Evolutionary conservation across 2,888 invertebrate species (phyloP), one percentile per base, ranked within the genome.

Genomic region (Nemotelus pantherinus): DNA sequence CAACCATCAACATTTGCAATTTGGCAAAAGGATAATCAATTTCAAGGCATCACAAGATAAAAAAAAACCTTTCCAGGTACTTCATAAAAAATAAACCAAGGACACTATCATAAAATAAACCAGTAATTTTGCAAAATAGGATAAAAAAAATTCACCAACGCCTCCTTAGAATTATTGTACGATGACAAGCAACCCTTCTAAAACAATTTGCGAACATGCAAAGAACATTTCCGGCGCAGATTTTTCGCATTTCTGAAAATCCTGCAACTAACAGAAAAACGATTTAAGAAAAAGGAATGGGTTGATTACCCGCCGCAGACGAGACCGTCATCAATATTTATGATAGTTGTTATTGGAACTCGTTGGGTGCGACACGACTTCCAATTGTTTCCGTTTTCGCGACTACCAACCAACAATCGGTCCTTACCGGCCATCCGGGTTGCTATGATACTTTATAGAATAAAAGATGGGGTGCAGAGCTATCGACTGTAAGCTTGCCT

Each of bases 391-490:
- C 60, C 60, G 43, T 57, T 60, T 48, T 74, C 50, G 9, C 50
- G 74, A 74, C 74, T 74, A 74, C 74, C 74, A 74, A 74, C 74
- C 74, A 70, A 70, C 70, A 55, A 70, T 47, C 70, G 55, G 41
- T 50, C 74, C 63, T 45, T 47, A 57, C 48, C 63, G 39, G 53
- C 60, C 43, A 5, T 41, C 74, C 3, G 63, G 74, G 50, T 74
- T 74, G 74, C 74, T 74, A 74, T 74, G 74, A 74, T 74, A 74
- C 74, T 58, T 47, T n/a, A n/a, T 25, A 6, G 5, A 53, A 43
- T 10, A 41, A 41, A 50, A 25, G 60, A 55, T 47, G 53, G 70
- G 70, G 55, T 70, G 53, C 43, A 67, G n/a, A 10, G 48, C 39
- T 39, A 72, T 60, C 63, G 50, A 74, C 74, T 48, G 50, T 60